These are phyloP conservation scores for Tipula vernalis DNA, from an alignment of 2,888 invertebrate species.

Conservation along the genomic window DNA sequence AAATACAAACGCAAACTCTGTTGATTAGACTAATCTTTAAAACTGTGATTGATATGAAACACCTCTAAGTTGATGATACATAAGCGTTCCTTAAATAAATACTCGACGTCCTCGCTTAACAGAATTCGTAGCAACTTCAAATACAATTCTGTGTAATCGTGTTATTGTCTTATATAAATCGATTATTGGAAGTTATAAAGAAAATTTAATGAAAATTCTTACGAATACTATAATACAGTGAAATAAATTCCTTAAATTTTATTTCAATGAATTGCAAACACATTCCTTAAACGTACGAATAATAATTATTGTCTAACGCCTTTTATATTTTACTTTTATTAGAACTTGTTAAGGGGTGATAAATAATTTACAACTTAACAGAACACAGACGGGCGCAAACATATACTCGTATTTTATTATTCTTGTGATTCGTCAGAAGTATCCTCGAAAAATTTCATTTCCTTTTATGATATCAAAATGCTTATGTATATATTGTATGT, in stretches of 20 bases:
- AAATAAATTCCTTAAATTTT: background rate
- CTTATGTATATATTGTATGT: background rate
- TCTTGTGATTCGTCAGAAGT: background rate
- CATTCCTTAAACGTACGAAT: background rate
- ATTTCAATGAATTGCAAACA: background rate
- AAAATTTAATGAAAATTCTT: background rate
- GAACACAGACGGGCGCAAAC: background rate
- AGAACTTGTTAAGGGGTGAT: background rate
- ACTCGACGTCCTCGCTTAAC: background rate
- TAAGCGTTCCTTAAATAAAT: too few species aligned
- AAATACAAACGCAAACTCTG: too few species aligned
- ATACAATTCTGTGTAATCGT: background rate
- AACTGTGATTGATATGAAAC: too few species aligned
- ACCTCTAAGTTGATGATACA: too few species aligned
- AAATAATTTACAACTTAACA: background rate
- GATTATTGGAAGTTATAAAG: background rate
- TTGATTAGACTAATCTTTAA: too few species aligned
- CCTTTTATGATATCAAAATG: too few species aligned
- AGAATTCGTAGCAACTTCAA: background rate
- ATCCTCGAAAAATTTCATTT: background rate
- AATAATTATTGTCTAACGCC: background rate
- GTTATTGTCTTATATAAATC: background rate
- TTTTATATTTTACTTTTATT: background rate
- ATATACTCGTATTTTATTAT: background rate
- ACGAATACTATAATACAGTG: background rate